A percentile compares a stretch with the other conserved stretches of the same genome.
phyloP scores from a whole-genome alignment of 2,113 vertebrate genomes.

The Hemiprocne comata region DNA sequence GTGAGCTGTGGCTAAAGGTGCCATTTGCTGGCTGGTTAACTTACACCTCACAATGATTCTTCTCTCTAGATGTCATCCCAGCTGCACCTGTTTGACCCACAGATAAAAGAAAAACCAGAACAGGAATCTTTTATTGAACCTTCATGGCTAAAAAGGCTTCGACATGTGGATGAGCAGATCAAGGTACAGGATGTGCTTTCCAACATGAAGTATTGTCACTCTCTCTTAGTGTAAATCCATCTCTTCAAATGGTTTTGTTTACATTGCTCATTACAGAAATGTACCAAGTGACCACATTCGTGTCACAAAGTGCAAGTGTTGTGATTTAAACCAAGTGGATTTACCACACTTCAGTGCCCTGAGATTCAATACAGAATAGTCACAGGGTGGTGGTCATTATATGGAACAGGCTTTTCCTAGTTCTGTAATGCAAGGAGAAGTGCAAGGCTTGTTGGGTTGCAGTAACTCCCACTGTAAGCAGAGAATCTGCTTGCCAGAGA shows the following conservation, averaged over 20 bases:
- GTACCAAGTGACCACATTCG: not conserved
- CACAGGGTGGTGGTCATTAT: not conserved
- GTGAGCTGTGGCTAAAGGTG: not conserved
- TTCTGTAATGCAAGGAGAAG: not conserved
- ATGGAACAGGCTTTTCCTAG: not conserved
- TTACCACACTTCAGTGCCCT: not conserved
- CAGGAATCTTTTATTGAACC: conserved; percentile 90
- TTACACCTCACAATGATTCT: not conserved
- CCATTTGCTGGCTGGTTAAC: not conserved
- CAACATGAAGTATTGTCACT: not conserved
- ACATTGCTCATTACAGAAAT: not conserved
- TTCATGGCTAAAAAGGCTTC: conserved; percentile 85
- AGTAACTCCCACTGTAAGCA: not conserved
- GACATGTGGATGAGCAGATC: conserved; percentile 83
- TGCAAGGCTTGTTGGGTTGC: not conserved
- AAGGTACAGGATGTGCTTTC: conserved; percentile 75
- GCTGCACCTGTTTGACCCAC: conserved; percentile 92
- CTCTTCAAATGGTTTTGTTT: not conserved
- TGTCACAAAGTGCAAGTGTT: not conserved
- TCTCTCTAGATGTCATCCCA: conserved; percentile 85
- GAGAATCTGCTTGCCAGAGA: not conserved
- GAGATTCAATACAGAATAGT: not conserved
- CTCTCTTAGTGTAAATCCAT: not conserved
- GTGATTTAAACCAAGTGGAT: not conserved
- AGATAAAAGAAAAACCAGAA: conserved; percentile 94